phyloP scores from a whole-genome alignment of 1,140 invertebrate genomes.

The Penaeus indicus region DNA sequence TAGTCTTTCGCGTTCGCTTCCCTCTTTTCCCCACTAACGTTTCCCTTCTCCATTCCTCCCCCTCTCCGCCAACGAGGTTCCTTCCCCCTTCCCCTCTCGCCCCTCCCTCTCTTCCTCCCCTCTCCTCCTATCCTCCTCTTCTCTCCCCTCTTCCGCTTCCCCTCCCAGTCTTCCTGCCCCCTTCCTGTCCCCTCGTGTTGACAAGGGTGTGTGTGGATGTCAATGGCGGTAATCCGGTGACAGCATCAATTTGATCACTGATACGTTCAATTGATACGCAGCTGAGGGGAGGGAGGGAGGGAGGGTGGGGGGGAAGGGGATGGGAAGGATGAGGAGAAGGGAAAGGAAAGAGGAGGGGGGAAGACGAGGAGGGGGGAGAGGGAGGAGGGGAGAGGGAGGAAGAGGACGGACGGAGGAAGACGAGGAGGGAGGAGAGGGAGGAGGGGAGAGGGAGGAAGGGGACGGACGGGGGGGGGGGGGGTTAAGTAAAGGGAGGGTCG shows the following conservation, averaged over 20 bases:
- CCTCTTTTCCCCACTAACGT: not conserved
- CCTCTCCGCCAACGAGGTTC: not conserved
- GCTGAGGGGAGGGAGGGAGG: conserved; percentile 37
- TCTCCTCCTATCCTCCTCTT: not conserved
- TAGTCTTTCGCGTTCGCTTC: not conserved
- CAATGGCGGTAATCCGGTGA: conserved; percentile 60
- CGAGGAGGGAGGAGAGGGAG: not conserved
- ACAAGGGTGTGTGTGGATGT: conserved; percentile 57
- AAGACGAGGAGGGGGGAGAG: not conserved
- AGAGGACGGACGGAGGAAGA: not conserved
- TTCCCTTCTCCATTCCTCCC: not conserved
- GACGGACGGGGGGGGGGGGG: no score
- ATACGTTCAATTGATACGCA: conserved; percentile 64
- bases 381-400: not conserved
- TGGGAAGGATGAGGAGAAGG: not conserved
- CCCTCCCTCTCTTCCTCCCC: not conserved
- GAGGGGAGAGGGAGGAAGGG: not conserved
- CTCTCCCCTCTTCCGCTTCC: conserved; percentile 23
- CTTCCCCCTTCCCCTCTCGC: not conserved
- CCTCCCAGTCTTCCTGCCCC: conserved; percentile 5
- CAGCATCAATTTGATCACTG: conserved; percentile 63
- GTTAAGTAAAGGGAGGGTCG: no score
- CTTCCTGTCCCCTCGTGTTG: conserved; percentile 18
- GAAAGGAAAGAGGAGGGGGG: not conserved
- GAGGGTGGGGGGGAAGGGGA: not conserved